Evolutionary conservation across 1,140 invertebrate genomes (phyloP).

Genomic region (Macrobrachium rosenbergii): DNA sequence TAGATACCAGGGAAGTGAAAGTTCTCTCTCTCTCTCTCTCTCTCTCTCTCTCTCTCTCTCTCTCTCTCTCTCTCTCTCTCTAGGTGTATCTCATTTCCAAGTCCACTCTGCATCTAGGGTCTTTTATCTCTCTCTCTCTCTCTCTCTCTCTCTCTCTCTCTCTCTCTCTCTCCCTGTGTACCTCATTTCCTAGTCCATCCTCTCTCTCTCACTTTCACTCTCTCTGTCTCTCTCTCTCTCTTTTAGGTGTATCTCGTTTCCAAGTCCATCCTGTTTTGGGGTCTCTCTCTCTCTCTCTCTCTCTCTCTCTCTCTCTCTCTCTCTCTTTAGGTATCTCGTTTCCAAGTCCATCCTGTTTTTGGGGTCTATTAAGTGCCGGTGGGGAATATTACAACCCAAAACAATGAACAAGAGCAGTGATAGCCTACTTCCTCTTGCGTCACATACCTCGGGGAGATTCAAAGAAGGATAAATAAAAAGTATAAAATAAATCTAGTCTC

Average conservation of each 20-base stretch:
- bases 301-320: neutral
- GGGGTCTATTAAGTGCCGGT: too few species aligned
- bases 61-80: conserved; percentile 22
- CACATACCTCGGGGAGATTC: too few species aligned
- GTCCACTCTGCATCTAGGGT: neutral
- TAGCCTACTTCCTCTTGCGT: too few species aligned
- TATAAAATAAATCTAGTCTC: too few species aligned
- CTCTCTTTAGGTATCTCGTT: neutral
- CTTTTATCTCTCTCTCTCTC: neutral
- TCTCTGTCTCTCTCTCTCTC: conserved; percentile 13
- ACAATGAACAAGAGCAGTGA: too few species aligned
- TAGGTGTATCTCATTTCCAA: neutral
- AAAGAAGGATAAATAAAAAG: too few species aligned
- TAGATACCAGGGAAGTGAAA: too few species aligned
- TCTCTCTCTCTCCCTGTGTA: neutral
- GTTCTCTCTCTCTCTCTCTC: neutral
- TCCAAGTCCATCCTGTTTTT: too few species aligned
- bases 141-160: conserved; percentile 15
- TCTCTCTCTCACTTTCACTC: neutral
- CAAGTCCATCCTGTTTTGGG: neutral
- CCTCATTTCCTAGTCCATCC: neutral
- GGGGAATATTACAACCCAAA: too few species aligned
- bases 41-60: neutral
- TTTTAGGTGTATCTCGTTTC: neutral
- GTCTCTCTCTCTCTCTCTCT: neutral